A percentile compares a stretch with the other conserved stretches of the same genome.
Evolutionary conservation across 2,888 invertebrate genomes (phyloP).

Genomic region (Venustoraphidia nigricollis): DNA sequence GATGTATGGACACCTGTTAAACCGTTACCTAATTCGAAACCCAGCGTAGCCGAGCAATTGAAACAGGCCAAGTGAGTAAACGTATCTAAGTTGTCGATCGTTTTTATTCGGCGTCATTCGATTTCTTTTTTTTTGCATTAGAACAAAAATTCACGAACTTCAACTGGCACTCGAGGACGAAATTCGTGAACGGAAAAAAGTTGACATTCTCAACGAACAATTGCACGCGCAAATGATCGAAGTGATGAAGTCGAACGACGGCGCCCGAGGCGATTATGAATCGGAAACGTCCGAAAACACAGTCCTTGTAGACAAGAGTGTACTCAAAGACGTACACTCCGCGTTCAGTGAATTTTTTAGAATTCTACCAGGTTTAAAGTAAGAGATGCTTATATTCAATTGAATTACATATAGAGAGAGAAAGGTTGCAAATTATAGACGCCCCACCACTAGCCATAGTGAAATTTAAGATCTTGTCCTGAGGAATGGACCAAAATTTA

Average conservation of each 20-base stretch:
- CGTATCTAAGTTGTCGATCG: neutral
- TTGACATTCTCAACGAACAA: slow-evolving; percentile 42
- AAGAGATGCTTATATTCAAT: too few species aligned
- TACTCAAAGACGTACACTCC: slow-evolving; percentile 1
- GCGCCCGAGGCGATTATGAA: neutral
- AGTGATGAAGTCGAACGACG: slow-evolving; percentile 22
- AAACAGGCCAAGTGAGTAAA: slow-evolving; percentile 2
- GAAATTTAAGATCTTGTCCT: too few species aligned
- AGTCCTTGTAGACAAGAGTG: slow-evolving; percentile 1
- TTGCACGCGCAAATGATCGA: slow-evolving; percentile 42
- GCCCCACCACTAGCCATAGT: neutral
- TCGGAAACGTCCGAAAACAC: too few species aligned
- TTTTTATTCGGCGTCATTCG: neutral
- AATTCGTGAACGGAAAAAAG: slow-evolving; percentile 41
- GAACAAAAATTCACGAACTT: slow-evolving; percentile 17
- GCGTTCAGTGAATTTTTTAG: slow-evolving; percentile 2
- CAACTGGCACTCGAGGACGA: slow-evolving; percentile 46
- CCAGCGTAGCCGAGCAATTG: slow-evolving; percentile 2
- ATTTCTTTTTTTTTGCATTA: neutral
- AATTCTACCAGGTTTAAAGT: neutral
- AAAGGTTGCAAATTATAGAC: neutral
- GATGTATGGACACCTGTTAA: slow-evolving; percentile 4
- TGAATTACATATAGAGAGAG: neutral
- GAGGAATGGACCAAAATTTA: too few species aligned
- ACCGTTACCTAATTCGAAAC: neutral